A percentile compares a stretch with the other conserved stretches of the same genome.
Evolutionary conservation across 2,797 vertebrate species (phyloP).

Genomic region (Gymnoscopelus braueri): DNA sequence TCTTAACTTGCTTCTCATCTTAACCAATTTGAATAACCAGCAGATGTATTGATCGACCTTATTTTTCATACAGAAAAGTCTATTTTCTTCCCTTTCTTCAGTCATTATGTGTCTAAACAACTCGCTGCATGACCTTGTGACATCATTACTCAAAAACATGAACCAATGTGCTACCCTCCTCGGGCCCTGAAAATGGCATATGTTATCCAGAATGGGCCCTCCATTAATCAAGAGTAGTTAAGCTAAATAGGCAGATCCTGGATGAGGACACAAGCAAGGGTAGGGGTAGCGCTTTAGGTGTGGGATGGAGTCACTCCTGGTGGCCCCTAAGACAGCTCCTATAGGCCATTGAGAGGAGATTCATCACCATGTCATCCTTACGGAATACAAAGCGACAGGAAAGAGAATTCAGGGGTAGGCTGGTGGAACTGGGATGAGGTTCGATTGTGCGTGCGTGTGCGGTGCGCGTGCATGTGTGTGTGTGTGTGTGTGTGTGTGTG

Average conservation of each 20-base stretch:
- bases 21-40: slow-evolving; percentile 52
- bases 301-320: slow-evolving; percentile 15
- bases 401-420: slow-evolving; percentile 53
- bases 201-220: slow-evolving; percentile 77
- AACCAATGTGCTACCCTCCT: slow-evolving; percentile 63
- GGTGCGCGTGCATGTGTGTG: background rate
- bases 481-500: slow-evolving; percentile 31
- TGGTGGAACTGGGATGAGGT: slow-evolving; percentile 60
- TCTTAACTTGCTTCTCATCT: background rate
- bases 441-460: background rate
- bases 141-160: slow-evolving; percentile 81
- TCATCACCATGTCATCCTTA: slow-evolving; percentile 79
- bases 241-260: slow-evolving; percentile 85
- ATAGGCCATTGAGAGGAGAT: slow-evolving; percentile 77
- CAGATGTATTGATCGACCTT: slow-evolving; percentile 37
- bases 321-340: slow-evolving; percentile 47
- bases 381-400: slow-evolving; percentile 55
- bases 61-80: slow-evolving; percentile 37
- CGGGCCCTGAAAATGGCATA: slow-evolving; percentile 79
- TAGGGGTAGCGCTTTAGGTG: slow-evolving; percentile 10
- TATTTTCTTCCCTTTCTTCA: slow-evolving; percentile 62
- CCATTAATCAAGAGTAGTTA: slow-evolving; percentile 90
- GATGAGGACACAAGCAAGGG: slow-evolving; percentile 68
- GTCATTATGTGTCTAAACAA: slow-evolving; percentile 67
- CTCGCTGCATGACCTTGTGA: slow-evolving; percentile 72